Conservation (phyloP, 2,888 invertebrate species). For the Drosophila incognita region DNA sequence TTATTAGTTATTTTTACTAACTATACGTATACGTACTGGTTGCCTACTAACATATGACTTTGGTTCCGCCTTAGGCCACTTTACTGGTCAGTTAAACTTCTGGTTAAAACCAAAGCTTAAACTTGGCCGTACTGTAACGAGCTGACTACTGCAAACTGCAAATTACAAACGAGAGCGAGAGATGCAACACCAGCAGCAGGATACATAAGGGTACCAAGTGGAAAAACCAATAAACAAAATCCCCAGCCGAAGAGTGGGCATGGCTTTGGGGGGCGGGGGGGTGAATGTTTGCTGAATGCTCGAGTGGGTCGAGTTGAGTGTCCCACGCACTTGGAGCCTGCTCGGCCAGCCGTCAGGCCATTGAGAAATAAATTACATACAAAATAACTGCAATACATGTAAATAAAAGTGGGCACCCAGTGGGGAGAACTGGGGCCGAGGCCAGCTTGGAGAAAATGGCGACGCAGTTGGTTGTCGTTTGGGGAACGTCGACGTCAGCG, state of each 20-base stretch:
- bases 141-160: conserved; percentile 11
- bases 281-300: neutral
- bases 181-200: conserved; percentile 31
- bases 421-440: conserved; percentile 25
- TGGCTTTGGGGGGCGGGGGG: neutral
- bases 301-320: conserved; percentile 16
- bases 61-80: conserved; percentile 46
- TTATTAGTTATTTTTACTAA: neutral
- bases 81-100: conserved; percentile 23
- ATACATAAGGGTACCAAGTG: conserved; percentile 57
- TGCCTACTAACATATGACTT: neutral
- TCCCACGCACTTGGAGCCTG: conserved; percentile 55
- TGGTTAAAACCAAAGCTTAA: conserved; percentile 59
- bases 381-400: conserved; percentile 79
- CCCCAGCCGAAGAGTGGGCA: neutral
- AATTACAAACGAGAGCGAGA: conserved; percentile 13
- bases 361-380: conserved; percentile 76
- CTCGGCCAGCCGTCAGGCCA: conserved; percentile 34
- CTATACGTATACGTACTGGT: neutral
- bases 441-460: conserved; percentile 1
- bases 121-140: conserved; percentile 50
- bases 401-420: conserved; percentile 71
- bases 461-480: neutral
- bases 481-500: conserved; percentile 60
- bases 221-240: conserved; percentile 76